Base-by-base conservation (phyloP, 2,113 vertebrate species). In the Loxodonta africana region DNA sequence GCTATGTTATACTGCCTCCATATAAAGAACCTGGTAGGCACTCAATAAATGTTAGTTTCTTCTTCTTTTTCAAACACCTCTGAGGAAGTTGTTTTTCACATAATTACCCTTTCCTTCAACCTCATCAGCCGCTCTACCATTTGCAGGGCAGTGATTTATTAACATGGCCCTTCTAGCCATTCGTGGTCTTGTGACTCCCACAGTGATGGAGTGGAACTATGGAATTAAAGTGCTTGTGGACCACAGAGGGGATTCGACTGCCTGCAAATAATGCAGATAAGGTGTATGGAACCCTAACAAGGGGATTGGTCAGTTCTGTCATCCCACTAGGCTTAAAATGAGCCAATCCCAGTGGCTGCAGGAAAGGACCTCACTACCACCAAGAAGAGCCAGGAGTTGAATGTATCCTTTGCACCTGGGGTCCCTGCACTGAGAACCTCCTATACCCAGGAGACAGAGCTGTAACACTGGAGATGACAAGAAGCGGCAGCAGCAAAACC, bases 21-120 rank as follows among this genome's bases (percentile, higher is more conserved):
- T 44, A 26, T 8, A 14, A 28, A 78, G 26, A 5, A 0, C 8
- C 2, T 1, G 17, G 21, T 23, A 80, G 67, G 8, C 6, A 2
- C n/a, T 78, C 69, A 26, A 60, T 17, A 62, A 81, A 62, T 9
- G 23, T 33, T 53, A 18, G 51, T 30, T 57, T 82, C 25, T 88
- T 80, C 65, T 57, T 91, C 48, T 74, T 65, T 28, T n/a, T 77
- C 46, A 62, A 67, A 62, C 33, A 17, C 63, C 48, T 81, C 78
- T 41, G 44, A 41, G n/a, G 71, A 48, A 80, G n/a, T 4, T 60
- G 23, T 69, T 71, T 48, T 63, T 51, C 30, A 73, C 41, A 74
- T 48, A 57, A 25, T 30, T 76, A 1, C 25, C 9, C 14, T 76
- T 26, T 11, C 25, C 62, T 44, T n/a, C 37, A 1, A 17, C 7